Conservation (phyloP, 2,113 vertebrate genomes). For the Sapajus apella region DNA sequence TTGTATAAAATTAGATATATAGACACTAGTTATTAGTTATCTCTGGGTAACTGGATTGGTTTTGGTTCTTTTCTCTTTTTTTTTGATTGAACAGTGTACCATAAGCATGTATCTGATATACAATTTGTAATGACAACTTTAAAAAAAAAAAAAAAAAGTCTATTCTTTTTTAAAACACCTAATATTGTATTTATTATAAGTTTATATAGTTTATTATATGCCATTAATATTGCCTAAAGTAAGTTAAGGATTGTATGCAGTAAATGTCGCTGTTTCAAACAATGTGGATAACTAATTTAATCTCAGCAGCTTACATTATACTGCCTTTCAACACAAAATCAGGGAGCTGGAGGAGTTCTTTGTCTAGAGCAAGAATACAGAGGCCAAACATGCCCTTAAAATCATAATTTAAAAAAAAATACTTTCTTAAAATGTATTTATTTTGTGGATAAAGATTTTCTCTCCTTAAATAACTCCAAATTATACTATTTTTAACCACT, state of each 20-base stretch:
- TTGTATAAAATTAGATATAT: not conserved
- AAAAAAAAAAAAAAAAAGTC: not conserved
- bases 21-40: not conserved
- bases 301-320: not conserved
- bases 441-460: not conserved
- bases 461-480: constrained; percentile 19
- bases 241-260: not conserved
- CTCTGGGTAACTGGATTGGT: not conserved
- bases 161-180: not conserved
- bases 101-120: not conserved
- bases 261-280: constrained; percentile 27
- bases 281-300: constrained; percentile 35
- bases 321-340: constrained; percentile 24
- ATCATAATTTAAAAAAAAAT: not conserved
- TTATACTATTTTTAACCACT: constrained; percentile 26
- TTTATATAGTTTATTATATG: not conserved
- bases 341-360: constrained; percentile 11
- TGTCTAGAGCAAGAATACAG: not conserved
- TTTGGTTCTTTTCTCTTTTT: not conserved
- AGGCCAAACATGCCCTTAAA: not conserved
- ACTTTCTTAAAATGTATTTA: not conserved
- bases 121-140: not conserved
- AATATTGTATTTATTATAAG: not conserved
- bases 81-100: not conserved
- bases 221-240: not conserved